Evolutionary conservation across 2,797 vertebrate genomes (phyloP), one percentile per base, ranked within the genome.

Genomic region (Enteromius radiatus): DNA sequence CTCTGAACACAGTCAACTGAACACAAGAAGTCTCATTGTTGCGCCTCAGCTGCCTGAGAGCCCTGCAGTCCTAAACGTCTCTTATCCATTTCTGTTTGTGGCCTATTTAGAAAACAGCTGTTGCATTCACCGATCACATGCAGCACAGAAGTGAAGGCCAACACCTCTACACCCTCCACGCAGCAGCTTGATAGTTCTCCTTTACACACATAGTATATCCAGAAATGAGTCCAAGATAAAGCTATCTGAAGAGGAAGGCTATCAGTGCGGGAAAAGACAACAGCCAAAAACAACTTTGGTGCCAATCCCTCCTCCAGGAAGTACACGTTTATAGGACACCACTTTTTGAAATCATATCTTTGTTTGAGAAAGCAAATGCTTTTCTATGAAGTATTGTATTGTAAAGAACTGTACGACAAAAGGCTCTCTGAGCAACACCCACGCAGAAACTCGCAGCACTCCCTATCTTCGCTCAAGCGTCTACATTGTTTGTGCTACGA

Each of bases 1-100:
- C 86, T 80, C 74, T 31, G 54, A 80, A 86, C 83, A 86, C 78
- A 90, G 88, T 82, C 74, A 67, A 36, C 87, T 82, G 67, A 88
- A 90, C 87, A 94, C 94, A 95, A 94, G 89, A 91, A 89, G 78
- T 49, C 84, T 87, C 89, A 92, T 94, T 95, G 95, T 95, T 87
- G 86, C 89, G 88, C 84, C 86, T 87, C 80, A 87, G 87, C 92
- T 90, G 91, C 92, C 89, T 89, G 76, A 65, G 89, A 92, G 92
- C 91, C 91, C 89, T 83, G 67, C 88, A 88, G 90, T 80, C 90
- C 86, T 86, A 83, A 83, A 76, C 76, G 71, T 87, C 85, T 86
- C 64, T 74, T 71, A 75, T 78, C 81, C 76, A 79, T 88, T 88
- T 89, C 89, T 92, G 85, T 89, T 89, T 88, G 87, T 86, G 87